Percentiles rank a stretch among this genome's conserved stretches.
Evolutionary conservation across 2,113 vertebrate species (phyloP).

Genomic region (Riparia riparia): DNA sequence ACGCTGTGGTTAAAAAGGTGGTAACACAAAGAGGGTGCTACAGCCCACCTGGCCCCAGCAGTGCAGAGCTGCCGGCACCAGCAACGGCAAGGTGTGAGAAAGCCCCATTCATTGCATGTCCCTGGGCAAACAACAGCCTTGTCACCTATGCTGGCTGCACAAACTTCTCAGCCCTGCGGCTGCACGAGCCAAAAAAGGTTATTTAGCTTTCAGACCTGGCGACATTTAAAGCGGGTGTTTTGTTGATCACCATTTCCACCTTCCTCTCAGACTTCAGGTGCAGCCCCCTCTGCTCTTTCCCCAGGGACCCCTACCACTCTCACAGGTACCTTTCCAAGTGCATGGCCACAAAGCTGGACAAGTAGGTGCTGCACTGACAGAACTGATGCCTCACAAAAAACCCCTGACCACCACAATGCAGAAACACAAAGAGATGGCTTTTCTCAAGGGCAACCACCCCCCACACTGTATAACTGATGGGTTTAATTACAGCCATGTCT

Average conservation of each 20-base stretch:
- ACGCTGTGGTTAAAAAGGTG: background rate
- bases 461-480: background rate
- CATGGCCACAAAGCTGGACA: fast-evolving
- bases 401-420: fast-evolving
- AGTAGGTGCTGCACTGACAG: background rate
- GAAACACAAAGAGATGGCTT: background rate
- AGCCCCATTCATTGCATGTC: fast-evolving
- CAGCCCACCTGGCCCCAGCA: background rate
- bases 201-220: background rate
- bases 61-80: background rate
- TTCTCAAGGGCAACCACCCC: background rate
- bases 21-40: background rate
- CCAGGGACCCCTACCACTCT: background rate
- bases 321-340: background rate
- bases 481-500: background rate
- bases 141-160: background rate
- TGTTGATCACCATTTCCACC: background rate
- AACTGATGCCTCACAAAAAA: background rate
- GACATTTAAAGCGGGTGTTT: background rate
- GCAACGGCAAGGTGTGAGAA: background rate
- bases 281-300: background rate
- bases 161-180: fast-evolving
- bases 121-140: background rate
- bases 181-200: fast-evolving
- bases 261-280: background rate